phyloP scores from a whole-genome alignment of 2,113 vertebrate species.

The Scolopax mira region DNA sequence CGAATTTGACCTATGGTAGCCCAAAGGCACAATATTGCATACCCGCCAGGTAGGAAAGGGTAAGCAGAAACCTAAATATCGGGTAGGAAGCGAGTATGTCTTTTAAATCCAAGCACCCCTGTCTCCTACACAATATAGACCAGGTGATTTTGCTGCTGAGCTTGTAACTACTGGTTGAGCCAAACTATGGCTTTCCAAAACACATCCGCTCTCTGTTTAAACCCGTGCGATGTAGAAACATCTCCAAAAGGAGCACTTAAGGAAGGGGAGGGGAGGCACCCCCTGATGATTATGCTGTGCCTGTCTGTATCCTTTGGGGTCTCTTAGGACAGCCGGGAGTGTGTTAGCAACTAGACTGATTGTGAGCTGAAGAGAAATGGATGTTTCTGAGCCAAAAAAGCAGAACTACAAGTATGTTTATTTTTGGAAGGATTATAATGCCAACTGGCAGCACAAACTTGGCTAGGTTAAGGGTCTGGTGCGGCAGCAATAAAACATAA shows the following conservation, averaged over 20 bases:
- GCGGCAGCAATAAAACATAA: constrained; percentile 31
- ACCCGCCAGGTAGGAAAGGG: background rate
- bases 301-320: background rate
- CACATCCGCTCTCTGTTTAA: background rate
- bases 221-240: background rate
- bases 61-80: background rate
- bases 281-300: background rate
- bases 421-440: constrained; percentile 27
- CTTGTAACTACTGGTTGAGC: background rate
- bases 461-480: constrained; percentile 28
- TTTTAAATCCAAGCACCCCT: background rate
- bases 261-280: background rate
- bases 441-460: constrained; percentile 45
- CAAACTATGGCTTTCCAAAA: background rate
- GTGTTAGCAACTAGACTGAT: background rate
- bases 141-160: accelerated
- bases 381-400: background rate
- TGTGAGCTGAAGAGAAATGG: constrained; percentile 3
- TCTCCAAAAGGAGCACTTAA: background rate
- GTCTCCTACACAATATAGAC: accelerated
- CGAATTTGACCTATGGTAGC: background rate
- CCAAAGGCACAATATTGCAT: background rate
- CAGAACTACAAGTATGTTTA: constrained; percentile 36
- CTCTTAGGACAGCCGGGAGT: background rate
- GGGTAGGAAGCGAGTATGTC: too few relatives aligned